Conservation (phyloP, 2,113 vertebrate species). For the Callopanchax toddi region DNA sequence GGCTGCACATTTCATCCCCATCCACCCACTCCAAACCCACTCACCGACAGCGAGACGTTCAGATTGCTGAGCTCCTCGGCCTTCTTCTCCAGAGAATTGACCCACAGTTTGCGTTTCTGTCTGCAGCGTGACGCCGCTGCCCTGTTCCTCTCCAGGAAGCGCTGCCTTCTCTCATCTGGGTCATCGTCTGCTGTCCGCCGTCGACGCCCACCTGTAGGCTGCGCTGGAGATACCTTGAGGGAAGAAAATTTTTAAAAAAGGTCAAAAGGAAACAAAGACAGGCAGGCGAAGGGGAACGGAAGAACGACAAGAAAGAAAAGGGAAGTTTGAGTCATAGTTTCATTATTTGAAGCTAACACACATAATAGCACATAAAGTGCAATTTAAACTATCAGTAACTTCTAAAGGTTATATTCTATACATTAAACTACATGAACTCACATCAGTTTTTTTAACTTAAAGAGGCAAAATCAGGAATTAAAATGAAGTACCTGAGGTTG, state of each 20-base stretch:
- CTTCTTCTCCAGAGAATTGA: conserved; percentile 93
- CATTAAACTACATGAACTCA: no score
- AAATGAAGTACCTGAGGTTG: conserved; percentile 87
- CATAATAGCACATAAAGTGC: conserved; percentile 9
- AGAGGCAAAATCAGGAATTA: background rate
- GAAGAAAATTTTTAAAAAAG: background rate
- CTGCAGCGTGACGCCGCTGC: conserved; percentile 95
- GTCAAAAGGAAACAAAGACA: conserved; percentile 19
- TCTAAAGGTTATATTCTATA: background rate
- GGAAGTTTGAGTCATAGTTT: conserved; percentile 68
- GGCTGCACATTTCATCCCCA: conserved; percentile 1
- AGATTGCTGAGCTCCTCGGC: conserved; percentile 92
- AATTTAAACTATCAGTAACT: conserved; percentile 16
- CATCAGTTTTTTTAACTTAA: no score
- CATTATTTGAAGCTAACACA: conserved; percentile 41
- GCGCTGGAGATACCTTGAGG: conserved; percentile 91
- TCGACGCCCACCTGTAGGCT: conserved; percentile 92
- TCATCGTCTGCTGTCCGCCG: conserved; percentile 89
- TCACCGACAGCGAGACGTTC: conserved; percentile 95
- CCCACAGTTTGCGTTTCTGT: conserved; percentile 96
- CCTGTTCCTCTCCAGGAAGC: conserved; percentile 94
- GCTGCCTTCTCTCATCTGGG: conserved; percentile 93
- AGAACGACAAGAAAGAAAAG: conserved; percentile 32
- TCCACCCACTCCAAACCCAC: conserved; percentile 55
- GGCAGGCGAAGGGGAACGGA: conserved; percentile 6